These are phyloP conservation scores for Capreolus pygargus DNA, from an alignment of 2,113 vertebrate species.

Conservation along the genomic window DNA sequence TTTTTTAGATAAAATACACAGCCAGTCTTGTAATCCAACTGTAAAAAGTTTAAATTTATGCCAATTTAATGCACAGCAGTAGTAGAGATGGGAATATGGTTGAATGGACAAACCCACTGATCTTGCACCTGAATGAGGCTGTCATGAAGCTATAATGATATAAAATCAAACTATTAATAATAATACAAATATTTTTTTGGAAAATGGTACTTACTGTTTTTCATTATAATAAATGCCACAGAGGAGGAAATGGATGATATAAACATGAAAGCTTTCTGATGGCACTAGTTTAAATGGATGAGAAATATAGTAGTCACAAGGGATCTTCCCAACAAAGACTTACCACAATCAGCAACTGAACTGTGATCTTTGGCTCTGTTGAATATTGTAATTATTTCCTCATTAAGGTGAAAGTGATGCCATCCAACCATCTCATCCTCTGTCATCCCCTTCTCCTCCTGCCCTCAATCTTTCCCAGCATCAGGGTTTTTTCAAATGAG, in stretches of 20 bases:
- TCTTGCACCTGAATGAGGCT: background rate
- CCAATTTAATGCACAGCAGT: slow-evolving; percentile 14
- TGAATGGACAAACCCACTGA: background rate
- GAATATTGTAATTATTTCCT: slow-evolving; percentile 13
- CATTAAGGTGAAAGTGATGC: background rate
- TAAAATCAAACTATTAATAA: background rate
- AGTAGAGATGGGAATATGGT: background rate
- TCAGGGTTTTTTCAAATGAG: background rate
- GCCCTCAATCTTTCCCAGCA: background rate
- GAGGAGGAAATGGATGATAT: background rate
- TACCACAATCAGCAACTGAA: background rate
- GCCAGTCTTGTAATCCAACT: slow-evolving; percentile 24
- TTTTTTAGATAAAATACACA: slow-evolving; percentile 21
- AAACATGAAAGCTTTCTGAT: background rate
- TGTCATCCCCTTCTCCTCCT: background rate
- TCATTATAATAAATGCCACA: background rate
- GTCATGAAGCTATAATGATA: background rate
- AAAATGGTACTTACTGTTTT: background rate
- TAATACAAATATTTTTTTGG: background rate
- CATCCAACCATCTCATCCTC: background rate
- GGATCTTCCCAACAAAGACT: background rate
- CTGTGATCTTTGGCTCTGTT: background rate
- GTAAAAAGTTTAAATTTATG: slow-evolving; percentile 5
- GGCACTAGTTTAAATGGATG: background rate
- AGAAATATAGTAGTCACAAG: background rate